Evolutionary conservation across 2,888 invertebrate genomes (phyloP).

Genomic region (Drosophila nigricruria): DNA sequence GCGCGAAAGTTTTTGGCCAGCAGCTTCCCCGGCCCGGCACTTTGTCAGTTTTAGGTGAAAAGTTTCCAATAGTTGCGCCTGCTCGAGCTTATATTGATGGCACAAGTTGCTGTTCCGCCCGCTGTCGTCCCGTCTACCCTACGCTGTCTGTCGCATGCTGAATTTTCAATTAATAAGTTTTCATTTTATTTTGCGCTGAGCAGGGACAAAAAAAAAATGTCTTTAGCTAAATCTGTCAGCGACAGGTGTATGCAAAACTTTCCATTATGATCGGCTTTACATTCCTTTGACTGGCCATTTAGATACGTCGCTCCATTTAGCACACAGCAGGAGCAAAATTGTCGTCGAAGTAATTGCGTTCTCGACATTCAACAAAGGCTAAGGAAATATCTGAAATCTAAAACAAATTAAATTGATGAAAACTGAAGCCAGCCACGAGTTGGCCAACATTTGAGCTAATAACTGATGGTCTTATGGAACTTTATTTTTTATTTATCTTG

Average conservation of each 20-base stretch:
- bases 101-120: slow-evolving; percentile 45
- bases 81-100: slow-evolving; percentile 60
- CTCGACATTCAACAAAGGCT: not conserved
- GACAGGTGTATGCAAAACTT: slow-evolving; percentile 59
- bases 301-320: slow-evolving; percentile 14
- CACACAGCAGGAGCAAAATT: slow-evolving; percentile 6
- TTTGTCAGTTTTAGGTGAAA: slow-evolving; percentile 74
- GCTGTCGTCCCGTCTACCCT: not conserved
- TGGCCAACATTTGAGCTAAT: not conserved
- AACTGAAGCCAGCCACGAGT: not conserved
- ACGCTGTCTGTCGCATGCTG: slow-evolving; percentile 24
- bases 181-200: slow-evolving; percentile 40
- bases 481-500: too few relatives aligned
- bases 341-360: slow-evolving; percentile 5
- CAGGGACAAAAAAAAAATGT: not conserved
- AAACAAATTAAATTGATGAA: not conserved
- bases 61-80: slow-evolving; percentile 62
- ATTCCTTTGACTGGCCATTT: slow-evolving; percentile 26
- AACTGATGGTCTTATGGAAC: too few relatives aligned
- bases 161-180: slow-evolving; percentile 76
- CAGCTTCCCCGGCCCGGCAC: slow-evolving; percentile 35
- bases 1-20: slow-evolving; percentile 53
- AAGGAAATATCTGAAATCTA: not conserved
- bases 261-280: slow-evolving; percentile 25
- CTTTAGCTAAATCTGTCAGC: slow-evolving; percentile 60